Percentiles rank a stretch among this genome's conserved stretches.
Evolutionary conservation across 2,797 vertebrate species (phyloP).

Genomic region (Brotogeris chrysoptera): DNA sequence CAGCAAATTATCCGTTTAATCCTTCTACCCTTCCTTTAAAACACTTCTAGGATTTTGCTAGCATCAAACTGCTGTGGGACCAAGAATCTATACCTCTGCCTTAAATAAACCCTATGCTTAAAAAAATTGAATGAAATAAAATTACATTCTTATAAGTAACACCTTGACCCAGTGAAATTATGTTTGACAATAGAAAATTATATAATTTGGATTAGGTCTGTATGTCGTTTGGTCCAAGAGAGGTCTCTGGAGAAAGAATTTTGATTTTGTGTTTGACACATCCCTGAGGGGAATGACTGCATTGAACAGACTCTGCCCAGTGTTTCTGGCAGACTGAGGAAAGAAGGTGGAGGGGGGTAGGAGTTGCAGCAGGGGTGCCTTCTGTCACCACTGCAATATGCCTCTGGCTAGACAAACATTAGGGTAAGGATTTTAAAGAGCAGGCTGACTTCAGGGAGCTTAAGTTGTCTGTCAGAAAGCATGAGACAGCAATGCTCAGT

Average conservation of each 20-base stretch:
- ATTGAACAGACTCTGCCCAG: neutral
- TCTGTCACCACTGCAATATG: constrained; percentile 2
- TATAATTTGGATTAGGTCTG: neutral
- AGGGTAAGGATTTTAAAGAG: neutral
- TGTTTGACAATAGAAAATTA: neutral
- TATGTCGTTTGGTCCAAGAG: neutral
- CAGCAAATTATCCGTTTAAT: neutral
- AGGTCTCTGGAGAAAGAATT: neutral
- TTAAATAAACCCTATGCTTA: neutral
- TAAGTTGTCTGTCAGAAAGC: neutral
- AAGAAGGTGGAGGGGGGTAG: neutral
- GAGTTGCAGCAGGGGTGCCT: neutral
- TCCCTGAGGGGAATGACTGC: neutral
- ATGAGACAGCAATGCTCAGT: neutral
- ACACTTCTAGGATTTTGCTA: neutral
- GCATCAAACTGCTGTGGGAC: neutral
- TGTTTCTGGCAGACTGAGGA: neutral
- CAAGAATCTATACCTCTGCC: neutral
- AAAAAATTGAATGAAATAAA: neutral
- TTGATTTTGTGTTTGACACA: neutral
- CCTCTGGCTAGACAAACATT: neutral
- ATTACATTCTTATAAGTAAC: neutral
- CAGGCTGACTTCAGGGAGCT: neutral
- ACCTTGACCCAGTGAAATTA: neutral
- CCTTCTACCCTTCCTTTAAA: neutral